These are phyloP conservation scores for Xenopus petersii DNA, from an alignment of 2,797 vertebrate species.

Conservation along the genomic window DNA sequence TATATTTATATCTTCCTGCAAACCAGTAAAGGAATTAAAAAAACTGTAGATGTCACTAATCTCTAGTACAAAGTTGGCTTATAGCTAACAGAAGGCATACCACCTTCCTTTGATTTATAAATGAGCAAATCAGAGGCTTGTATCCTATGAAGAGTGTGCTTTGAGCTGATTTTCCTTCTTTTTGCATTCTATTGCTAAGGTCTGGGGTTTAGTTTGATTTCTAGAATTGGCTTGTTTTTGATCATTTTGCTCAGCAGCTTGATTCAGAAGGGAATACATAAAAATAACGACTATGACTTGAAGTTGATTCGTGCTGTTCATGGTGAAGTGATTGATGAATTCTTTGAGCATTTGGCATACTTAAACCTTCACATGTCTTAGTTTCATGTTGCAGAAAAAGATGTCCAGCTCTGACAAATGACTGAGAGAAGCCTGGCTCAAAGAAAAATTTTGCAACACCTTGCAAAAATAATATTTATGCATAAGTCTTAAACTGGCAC, in stretches of 20 bases:
- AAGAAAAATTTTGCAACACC: too few species aligned
- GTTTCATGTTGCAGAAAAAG: too few species aligned
- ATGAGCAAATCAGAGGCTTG: conserved; percentile 2
- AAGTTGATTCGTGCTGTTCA: conserved; percentile 61
- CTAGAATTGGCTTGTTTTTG: conserved; percentile 62
- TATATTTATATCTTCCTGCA: too few species aligned
- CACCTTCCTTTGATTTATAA: conserved; percentile 18
- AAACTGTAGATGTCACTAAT: too few species aligned
- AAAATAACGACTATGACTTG: conserved; percentile 58
- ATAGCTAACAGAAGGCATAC: too few species aligned
- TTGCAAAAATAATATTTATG: too few species aligned
- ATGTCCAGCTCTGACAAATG: too few species aligned
- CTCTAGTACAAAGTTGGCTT: too few species aligned
- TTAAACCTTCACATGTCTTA: too few species aligned
- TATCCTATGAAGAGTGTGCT: conserved; percentile 62
- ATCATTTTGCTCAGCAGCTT: conserved; percentile 65
- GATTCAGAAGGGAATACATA: conserved; percentile 62
- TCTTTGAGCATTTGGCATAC: conserved; percentile 43
- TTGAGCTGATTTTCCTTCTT: conserved; percentile 47
- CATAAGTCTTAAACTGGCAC: too few species aligned
- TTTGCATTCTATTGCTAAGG: conserved; percentile 51
- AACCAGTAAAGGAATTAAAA: too few species aligned
- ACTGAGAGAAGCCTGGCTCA: too few species aligned
- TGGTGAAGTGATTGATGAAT: conserved; percentile 56
- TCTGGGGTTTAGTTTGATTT: conserved; percentile 64